Percentiles rank a stretch among this genome's conserved stretches.
Conservation (phyloP, 2,888 invertebrate genomes). For the Anarsia innoxiella region DNA sequence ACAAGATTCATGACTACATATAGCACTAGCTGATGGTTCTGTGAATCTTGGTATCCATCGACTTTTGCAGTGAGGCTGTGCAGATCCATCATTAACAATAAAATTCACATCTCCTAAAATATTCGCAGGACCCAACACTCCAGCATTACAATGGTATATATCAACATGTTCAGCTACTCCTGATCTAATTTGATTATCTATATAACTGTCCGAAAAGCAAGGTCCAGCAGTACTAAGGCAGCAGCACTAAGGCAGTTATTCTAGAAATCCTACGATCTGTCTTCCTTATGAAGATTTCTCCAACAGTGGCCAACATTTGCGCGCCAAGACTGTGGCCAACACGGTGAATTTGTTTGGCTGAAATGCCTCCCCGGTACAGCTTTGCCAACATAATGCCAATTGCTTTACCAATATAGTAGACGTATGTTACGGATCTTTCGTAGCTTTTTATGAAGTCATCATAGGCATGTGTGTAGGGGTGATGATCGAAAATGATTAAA, state of each 20-base stretch:
- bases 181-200: slow-evolving; percentile 63
- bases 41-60: slow-evolving; percentile 50
- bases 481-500: slow-evolving; percentile 58
- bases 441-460: slow-evolving; percentile 52
- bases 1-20: slow-evolving; percentile 56
- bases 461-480: slow-evolving; percentile 47
- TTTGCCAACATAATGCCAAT: slow-evolving; percentile 43
- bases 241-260: slow-evolving; percentile 59
- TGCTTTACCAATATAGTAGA: slow-evolving; percentile 56
- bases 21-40: slow-evolving; percentile 53
- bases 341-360: slow-evolving; percentile 47
- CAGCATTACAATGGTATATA: slow-evolving; percentile 76
- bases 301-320: slow-evolving; percentile 50
- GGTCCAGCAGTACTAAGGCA: slow-evolving; percentile 69
- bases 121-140: slow-evolving; percentile 61
- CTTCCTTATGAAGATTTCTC: slow-evolving; percentile 37
- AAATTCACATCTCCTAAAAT: slow-evolving; percentile 75
- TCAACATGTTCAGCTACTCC: slow-evolving; percentile 77
- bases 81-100: slow-evolving; percentile 73
- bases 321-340: too few relatives aligned
- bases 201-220: slow-evolving; percentile 51
- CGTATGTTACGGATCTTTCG: slow-evolving; percentile 43
- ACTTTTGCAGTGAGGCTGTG: slow-evolving; percentile 72
- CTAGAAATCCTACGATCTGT: slow-evolving; percentile 45
- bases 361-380: slow-evolving; percentile 40